Percentiles rank a stretch among this genome's conserved stretches.
Evolutionary conservation across 2,888 invertebrate species (phyloP).

Genomic region (Eretmocerus hayati): DNA sequence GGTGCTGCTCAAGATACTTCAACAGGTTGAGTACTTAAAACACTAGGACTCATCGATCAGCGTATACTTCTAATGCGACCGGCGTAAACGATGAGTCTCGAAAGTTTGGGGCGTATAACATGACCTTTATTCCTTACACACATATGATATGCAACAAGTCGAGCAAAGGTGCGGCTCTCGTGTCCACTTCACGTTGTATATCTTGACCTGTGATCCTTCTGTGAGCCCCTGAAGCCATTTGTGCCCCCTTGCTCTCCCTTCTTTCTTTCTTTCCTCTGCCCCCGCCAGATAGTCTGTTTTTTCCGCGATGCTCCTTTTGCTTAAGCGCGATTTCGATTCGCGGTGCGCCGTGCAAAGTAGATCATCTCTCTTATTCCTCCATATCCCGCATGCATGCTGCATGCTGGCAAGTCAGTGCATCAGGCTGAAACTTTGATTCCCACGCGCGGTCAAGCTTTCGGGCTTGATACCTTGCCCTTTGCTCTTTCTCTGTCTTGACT

Average conservation of each 20-base stretch:
- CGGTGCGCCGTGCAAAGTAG: conserved; percentile 13
- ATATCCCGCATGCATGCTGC: too few species aligned
- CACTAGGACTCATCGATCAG: too few species aligned
- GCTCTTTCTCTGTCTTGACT: not conserved
- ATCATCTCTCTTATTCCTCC: conserved; percentile 13
- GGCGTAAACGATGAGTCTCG: too few species aligned
- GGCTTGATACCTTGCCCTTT: not conserved
- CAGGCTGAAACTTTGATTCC: conserved; percentile 7
- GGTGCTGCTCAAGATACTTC: too few species aligned
- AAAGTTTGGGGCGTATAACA: too few species aligned
- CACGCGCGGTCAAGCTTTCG: conserved; percentile 5
- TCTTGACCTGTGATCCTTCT: conserved; percentile 23
- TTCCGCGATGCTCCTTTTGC: conserved; percentile 7
- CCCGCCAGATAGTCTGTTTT: not conserved
- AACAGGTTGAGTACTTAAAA: too few species aligned
- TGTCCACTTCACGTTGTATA: conserved; percentile 34
- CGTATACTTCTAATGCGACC: too few species aligned
- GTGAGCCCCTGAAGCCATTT: conserved; percentile 8
- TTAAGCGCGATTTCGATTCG: conserved; percentile 16
- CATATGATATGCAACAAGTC: too few species aligned
- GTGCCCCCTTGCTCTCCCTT: not conserved
- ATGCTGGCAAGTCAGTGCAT: not conserved
- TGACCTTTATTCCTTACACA: too few species aligned
- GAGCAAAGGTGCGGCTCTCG: conserved; percentile 43
- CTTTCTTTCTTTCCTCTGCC: conserved; percentile 4